Conservation (phyloP, 2,113 vertebrate species). For the Lagopus leucura region DNA sequence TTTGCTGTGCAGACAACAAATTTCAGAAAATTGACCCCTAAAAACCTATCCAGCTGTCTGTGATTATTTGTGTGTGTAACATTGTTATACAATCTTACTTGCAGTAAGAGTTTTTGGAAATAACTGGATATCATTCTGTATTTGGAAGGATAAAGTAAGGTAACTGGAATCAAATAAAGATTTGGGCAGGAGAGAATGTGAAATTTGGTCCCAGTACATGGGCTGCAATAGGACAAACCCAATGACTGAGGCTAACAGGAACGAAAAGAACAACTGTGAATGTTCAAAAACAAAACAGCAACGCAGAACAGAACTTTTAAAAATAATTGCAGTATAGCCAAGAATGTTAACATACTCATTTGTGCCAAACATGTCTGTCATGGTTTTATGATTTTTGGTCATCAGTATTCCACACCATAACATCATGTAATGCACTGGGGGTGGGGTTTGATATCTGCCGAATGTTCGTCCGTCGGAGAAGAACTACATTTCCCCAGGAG, state of each 20-base stretch:
- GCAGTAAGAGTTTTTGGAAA: neutral
- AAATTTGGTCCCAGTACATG: neutral
- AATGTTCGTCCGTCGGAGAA: too few relatives aligned
- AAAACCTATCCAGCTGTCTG: neutral
- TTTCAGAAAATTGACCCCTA: neutral
- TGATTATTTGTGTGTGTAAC: neutral
- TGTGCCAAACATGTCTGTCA: neutral
- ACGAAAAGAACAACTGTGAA: neutral
- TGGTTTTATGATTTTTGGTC: too few relatives aligned
- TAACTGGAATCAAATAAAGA: neutral
- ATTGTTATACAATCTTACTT: neutral
- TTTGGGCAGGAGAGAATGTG: neutral
- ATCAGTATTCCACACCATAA: too few relatives aligned
- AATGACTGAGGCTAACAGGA: neutral
- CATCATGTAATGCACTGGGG: too few relatives aligned
- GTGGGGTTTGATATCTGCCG: too few relatives aligned
- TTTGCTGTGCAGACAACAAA: neutral
- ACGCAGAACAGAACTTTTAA: neutral
- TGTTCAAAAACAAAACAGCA: neutral
- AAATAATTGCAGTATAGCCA: neutral
- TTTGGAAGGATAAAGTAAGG: neutral
- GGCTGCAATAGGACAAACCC: neutral
- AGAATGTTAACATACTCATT: neutral
- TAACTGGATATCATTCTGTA: neutral
- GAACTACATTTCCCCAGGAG: too few relatives aligned